Evolutionary conservation across 2,888 invertebrate genomes (phyloP).

Genomic region (Perdita meconis): DNA sequence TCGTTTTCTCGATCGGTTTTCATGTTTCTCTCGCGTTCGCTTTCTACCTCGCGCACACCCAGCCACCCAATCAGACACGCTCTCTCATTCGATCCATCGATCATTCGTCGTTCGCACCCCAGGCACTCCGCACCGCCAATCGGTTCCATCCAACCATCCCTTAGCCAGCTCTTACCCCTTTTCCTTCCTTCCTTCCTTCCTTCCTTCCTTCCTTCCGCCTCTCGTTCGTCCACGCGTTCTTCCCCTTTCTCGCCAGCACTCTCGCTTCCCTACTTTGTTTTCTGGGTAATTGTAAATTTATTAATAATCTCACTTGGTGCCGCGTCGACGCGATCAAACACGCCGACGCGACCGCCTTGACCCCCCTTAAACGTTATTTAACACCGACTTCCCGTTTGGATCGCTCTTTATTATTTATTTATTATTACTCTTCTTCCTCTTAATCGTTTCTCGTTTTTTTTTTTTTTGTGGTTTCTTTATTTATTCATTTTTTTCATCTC

Average conservation of each 20-base stretch:
- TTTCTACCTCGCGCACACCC: conserved; percentile 64
- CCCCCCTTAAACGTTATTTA: conserved; percentile 78
- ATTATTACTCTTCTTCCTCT: no score
- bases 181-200: background rate
- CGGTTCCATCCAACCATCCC: no score
- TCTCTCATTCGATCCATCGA: conserved; percentile 8
- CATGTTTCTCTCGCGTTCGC: conserved; percentile 47
- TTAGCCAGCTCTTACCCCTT: no score
- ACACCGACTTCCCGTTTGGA: conserved; percentile 52
- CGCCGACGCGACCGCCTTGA: conserved; percentile 55
- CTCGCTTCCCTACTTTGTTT: conserved; percentile 61
- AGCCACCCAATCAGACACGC: background rate
- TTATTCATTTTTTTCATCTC: conserved; percentile 28
- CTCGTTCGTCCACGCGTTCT: conserved; percentile 9
- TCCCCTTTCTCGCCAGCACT: conserved; percentile 51
- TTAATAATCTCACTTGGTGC: conserved; percentile 87
- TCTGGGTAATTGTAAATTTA: conserved; percentile 79
- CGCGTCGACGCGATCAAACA: conserved; percentile 44
- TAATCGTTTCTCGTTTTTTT: no score
- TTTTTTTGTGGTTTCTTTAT: no score
- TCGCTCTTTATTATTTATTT: conserved; percentile 33
- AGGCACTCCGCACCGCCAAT: no score
- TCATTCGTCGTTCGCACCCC: conserved; percentile 80
- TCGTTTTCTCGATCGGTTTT: no score
- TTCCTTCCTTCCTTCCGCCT: background rate